Evolutionary conservation across 23 tunicate genomes (phyloP), one percentile per base, ranked within the genome.

Genomic region (Ciona savignyi): DNA sequence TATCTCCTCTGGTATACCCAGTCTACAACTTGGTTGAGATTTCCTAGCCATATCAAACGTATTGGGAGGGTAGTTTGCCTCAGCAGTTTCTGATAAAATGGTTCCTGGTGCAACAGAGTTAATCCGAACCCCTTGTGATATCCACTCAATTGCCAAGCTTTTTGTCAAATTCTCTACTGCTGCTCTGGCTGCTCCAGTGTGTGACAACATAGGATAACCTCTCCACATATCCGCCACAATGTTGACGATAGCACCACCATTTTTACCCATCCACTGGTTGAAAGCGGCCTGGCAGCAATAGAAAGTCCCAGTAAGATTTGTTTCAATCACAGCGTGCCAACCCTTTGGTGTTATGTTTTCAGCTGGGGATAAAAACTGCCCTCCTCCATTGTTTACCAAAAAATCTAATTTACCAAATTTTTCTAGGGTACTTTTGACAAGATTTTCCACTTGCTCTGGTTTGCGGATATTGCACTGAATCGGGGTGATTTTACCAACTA

Each of bases 321-420:
- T 95, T 34, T 95, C 99, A 0, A 95, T 67, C 22, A 95, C 99
- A 49, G 99, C 99, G 79, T 95, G 77, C 89, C 95, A 95, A 23
- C 99, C 99, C 61, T 86, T 82, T 35, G 73, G 0, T 4, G 78
- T 29, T 22, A 95, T 83, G 48, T 74, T 71, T 60, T 95, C 88
- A 33, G 99, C 99, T 15, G 80, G 75, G 32, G 76, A 35, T 65
- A 71, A 35, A 68, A 95, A 95, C 67, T 95, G 99, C 6, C 99
- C 99, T 1, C 99, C 99, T 30, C 90, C 96, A 79, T 87, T 95
- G 49, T 95, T 95, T 2, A 95, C 90, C 6, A 95, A 69, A 35
- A 70, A 90, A 62, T 95, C 95, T 2, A 95, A 33, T 75, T 84
- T 83, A 24, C 96, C 96, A 35, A 78, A 84, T 31, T 79, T 78